Conservation (phyloP, 2,797 vertebrate genomes). For the Myotis vivesi region DNA sequence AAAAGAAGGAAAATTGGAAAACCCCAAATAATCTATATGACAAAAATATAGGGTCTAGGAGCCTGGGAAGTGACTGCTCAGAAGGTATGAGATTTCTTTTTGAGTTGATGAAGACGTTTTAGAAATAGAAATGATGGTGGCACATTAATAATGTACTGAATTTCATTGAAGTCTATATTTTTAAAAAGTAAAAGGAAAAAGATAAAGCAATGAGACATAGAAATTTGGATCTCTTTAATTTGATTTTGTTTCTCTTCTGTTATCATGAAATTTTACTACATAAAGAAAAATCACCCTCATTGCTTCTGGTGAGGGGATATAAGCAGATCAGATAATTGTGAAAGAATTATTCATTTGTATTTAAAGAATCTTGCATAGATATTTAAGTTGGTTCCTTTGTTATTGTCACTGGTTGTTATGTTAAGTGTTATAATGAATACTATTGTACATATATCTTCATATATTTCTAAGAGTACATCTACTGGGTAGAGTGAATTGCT, state of each 20-base stretch:
- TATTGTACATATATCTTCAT: neutral
- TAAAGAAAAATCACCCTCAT: neutral
- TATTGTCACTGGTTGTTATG: neutral
- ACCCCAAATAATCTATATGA: neutral
- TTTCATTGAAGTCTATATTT: neutral
- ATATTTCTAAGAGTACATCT: neutral
- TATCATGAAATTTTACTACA: neutral
- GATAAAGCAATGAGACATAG: neutral
- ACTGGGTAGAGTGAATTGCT: neutral
- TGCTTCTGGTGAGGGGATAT: neutral
- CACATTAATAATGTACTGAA: neutral
- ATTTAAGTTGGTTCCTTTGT: neutral
- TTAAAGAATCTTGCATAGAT: neutral
- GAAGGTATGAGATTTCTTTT: neutral
- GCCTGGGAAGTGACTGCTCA: neutral
- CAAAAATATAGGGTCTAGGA: neutral
- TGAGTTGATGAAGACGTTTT: neutral
- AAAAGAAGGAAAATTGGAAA: neutral
- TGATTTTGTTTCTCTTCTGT: neutral
- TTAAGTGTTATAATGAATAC: neutral
- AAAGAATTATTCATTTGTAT: neutral
- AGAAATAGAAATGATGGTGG: neutral
- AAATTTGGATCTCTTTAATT: neutral
- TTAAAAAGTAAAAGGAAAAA: neutral
- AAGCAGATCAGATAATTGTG: neutral